Evolutionary conservation across 2,888 invertebrate species (phyloP).

Genomic region (Conops quadrifasciatus): DNA sequence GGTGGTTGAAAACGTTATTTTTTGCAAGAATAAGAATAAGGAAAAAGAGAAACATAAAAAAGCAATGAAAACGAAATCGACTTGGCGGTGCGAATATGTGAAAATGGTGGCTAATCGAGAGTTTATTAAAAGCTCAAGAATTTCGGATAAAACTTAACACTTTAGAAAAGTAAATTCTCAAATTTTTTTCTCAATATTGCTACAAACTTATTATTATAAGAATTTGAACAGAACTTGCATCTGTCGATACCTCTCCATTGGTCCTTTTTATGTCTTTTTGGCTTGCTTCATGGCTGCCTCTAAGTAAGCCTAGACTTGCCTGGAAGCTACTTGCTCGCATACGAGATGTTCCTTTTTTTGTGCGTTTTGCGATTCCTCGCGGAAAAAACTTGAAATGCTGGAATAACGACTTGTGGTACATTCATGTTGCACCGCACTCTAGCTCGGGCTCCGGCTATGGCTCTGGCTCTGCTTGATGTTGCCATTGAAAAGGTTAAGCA

Average conservation of each 20-base stretch:
- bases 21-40: background rate
- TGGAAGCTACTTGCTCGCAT: conserved; percentile 8
- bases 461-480: conserved; percentile 18
- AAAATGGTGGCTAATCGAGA: conserved; percentile 1
- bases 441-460: background rate
- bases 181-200: background rate
- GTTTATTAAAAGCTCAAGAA: background rate
- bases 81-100: background rate
- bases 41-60: too few species aligned
- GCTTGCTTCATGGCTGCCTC: conserved; percentile 5
- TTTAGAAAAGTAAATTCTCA: background rate
- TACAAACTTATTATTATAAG: background rate
- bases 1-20: conserved; percentile 33
- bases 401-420: conserved; percentile 53
- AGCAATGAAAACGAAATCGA: background rate
- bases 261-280: background rate
- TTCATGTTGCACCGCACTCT: conserved; percentile 23
- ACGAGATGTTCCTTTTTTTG: conserved; percentile 38
- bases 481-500: conserved; percentile 37
- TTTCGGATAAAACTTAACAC: background rate
- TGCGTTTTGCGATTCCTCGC: conserved; percentile 33
- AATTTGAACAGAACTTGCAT: background rate
- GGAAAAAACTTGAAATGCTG: conserved; percentile 56
- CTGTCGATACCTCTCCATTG: background rate
- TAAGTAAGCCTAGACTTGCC: background rate